A percentile compares a stretch with the other conserved stretches of the same genome.
These are phyloP conservation scores for Neosilurus mollespiculum DNA, from an alignment of 2,797 vertebrate species.

Conservation along the genomic window DNA sequence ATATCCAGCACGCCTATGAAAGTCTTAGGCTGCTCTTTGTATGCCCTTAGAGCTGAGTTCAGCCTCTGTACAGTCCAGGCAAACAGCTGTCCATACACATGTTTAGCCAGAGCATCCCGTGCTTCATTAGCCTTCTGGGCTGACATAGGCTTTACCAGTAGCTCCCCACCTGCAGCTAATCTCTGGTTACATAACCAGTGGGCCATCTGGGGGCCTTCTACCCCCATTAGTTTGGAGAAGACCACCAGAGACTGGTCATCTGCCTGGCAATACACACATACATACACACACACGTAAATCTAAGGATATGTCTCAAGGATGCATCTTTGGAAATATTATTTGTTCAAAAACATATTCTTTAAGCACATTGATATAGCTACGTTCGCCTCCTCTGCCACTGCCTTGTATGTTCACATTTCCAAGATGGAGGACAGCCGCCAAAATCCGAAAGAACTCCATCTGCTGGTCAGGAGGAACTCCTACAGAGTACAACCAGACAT, in stretches of 20 bases:
- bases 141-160: conserved; percentile 74
- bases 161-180: conserved; percentile 73
- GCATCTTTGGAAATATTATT: not conserved
- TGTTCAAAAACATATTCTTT: not conserved
- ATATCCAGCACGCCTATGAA: conserved; percentile 81
- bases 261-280: conserved; percentile 58
- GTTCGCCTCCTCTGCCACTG: conserved; percentile 69
- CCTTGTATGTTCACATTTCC: conserved; percentile 72
- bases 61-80: conserved; percentile 76
- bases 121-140: conserved; percentile 70
- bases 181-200: conserved; percentile 80
- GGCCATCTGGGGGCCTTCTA: conserved; percentile 72
- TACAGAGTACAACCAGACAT: conserved; percentile 53
- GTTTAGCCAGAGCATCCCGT: conserved; percentile 77
- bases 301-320: not conserved
- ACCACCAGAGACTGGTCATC: conserved; percentile 67
- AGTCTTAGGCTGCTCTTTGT: conserved; percentile 57
- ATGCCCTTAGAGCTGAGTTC: conserved; percentile 69
- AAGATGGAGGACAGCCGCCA: conserved; percentile 77
- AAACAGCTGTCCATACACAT: conserved; percentile 76
- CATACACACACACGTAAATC: not conserved
- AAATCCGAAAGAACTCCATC: conserved; percentile 78
- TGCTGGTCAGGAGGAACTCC: conserved; percentile 76
- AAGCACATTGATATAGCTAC: conserved; percentile 72
- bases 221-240: conserved; percentile 74